Percentiles rank a stretch among this genome's conserved stretches.
Conservation (phyloP, 2,888 invertebrate species). For the Epinotia demarniana region DNA sequence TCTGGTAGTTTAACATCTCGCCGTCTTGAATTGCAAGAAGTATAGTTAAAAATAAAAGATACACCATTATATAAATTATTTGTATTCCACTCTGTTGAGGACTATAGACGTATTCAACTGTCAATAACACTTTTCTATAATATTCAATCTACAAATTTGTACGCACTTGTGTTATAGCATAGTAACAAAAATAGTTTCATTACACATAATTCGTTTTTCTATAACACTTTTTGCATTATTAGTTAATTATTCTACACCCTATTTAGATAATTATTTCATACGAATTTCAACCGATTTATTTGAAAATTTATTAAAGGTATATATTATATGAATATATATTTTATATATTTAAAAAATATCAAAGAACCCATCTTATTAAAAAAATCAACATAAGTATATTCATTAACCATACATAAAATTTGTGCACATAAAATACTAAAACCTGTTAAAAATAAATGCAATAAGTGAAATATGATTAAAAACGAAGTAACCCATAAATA, state of each 20-base stretch:
- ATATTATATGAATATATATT: not conserved
- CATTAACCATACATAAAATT: constrained; percentile 26
- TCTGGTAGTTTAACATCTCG: no score
- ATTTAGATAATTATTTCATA: not conserved
- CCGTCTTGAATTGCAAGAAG: no score
- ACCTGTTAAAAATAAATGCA: constrained; percentile 20
- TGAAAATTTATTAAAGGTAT: not conserved
- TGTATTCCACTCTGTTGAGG: constrained; percentile 16
- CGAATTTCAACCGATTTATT: not conserved
- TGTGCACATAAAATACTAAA: constrained; percentile 38
- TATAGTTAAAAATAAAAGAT: not conserved
- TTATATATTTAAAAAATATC: not conserved
- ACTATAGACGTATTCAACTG: constrained; percentile 6
- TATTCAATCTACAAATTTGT: not conserved
- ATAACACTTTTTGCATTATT: not conserved
- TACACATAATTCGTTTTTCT: not conserved
- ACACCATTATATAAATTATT: not conserved
- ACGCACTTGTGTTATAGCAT: not conserved
- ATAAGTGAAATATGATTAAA: constrained; percentile 11
- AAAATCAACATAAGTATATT: not conserved
- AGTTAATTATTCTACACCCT: not conserved
- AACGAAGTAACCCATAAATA: not conserved
- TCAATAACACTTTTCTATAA: not conserved
- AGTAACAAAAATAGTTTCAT: not conserved
- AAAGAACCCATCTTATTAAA: no score